Base-by-base conservation (phyloP, 1,140 invertebrate genomes). In the Drosophila cardini region DNA sequence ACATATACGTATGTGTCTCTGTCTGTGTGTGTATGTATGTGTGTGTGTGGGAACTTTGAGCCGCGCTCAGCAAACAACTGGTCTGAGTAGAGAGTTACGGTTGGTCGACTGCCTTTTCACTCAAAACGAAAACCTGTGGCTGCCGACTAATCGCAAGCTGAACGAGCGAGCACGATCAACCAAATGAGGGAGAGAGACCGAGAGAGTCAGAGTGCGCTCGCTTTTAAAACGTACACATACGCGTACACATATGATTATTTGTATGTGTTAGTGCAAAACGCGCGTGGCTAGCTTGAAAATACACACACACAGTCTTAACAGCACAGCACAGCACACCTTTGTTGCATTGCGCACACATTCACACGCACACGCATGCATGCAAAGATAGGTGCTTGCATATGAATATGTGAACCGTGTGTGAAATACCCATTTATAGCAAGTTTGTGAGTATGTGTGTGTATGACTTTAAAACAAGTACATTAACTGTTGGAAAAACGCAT, bases 21-120 rank as follows among this genome's bases (percentile, higher is more conserved):
- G 9, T 34, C 43, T 48, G 43, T 38, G 16, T 60, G 4, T 58
- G 16, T 16, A 10, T 68, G 8, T 30, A 15, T 42, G 42, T 21
- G 38, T 62, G 43, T 68, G 16, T 61, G 21, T 56, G 6, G 45
- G 34, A 36, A 36, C 40, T 74, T 64, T 72, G 76, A 80, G 81
- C 68, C 69, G 26, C 68, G 60, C 82, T 86, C 78, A 78, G 77
- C 2, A 83, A 84, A 34, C 69, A 5, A 26, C 68, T 61, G 78
- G 78, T 43, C 38, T 72, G 70, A 65, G 62, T 36, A 48, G 53
- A 63, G 80, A 7, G 61, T 80, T 80, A 84, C 85, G 84, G 84
- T 89, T 89, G 84, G 84, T 90, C 80, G 80, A 61, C 52, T 90
- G 9, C 42, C 21, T 75, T 80, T 57, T 10, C 74, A 64, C 84